Evolutionary conservation across 2,888 invertebrate species (phyloP).

Genomic region (Noctua janthina): DNA sequence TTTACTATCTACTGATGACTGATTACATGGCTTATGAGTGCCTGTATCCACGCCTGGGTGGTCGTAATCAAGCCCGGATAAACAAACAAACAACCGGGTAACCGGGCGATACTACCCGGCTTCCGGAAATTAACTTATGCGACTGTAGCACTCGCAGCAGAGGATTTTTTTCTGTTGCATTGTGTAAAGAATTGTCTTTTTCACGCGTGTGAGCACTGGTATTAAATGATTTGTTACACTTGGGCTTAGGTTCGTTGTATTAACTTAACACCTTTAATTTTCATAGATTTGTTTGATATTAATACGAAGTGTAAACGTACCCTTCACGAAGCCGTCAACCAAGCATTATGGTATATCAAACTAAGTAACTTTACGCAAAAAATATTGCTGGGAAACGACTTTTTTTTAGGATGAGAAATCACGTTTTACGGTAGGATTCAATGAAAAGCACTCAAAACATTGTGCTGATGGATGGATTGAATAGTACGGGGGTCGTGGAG

Average conservation of each 20-base stretch:
- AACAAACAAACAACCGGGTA: conserved; percentile 63
- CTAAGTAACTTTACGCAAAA: too few relatives aligned
- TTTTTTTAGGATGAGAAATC: too few relatives aligned
- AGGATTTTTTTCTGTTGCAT: conserved; percentile 37
- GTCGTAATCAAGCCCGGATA: conserved; percentile 68
- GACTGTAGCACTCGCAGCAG: conserved; percentile 43
- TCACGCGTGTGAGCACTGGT: background rate
- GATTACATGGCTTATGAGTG: conserved; percentile 65
- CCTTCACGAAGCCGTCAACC: too few relatives aligned
- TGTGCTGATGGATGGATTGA: too few relatives aligned
- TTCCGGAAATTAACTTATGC: conserved; percentile 66
- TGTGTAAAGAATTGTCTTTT: conserved; percentile 37
- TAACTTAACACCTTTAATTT: background rate
- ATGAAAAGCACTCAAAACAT: too few relatives aligned
- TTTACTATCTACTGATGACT: conserved; percentile 70
- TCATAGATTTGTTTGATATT: background rate
- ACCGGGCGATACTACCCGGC: conserved; percentile 47
- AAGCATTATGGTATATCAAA: too few relatives aligned
- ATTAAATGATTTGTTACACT: conserved; percentile 33
- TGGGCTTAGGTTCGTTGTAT: background rate
- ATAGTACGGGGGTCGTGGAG: too few relatives aligned
- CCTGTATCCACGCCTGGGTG: conserved; percentile 50
- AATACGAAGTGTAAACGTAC: too few relatives aligned
- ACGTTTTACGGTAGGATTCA: too few relatives aligned
- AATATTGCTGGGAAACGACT: too few relatives aligned